A percentile compares a stretch with the other conserved stretches of the same genome.
phyloP scores from a whole-genome alignment of 2,113 vertebrate genomes.

The Vimba vimba region DNA sequence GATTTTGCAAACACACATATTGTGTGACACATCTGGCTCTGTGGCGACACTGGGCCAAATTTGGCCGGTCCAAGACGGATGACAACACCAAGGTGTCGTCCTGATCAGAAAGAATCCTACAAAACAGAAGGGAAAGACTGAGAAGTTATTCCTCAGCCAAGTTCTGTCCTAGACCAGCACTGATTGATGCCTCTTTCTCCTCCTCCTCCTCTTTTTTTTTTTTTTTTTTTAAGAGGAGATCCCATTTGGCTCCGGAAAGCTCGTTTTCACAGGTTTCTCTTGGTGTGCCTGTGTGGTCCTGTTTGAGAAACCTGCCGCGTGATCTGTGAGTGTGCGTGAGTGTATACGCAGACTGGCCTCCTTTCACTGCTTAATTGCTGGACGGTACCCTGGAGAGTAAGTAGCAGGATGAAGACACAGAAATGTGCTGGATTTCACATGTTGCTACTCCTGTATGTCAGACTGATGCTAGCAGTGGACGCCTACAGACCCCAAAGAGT shows the following conservation, averaged over 20 bases:
- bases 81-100: not conserved
- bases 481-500: slow-evolving; percentile 56
- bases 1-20: not conserved
- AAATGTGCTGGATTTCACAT: slow-evolving; percentile 74
- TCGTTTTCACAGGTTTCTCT: slow-evolving; percentile 38
- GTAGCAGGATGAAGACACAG: slow-evolving; percentile 77
- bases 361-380: slow-evolving; percentile 11
- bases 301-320: slow-evolving; percentile 60
- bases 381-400: slow-evolving; percentile 57
- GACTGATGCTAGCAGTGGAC: slow-evolving; percentile 75
- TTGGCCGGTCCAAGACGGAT: slow-evolving; percentile 35
- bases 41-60: not conserved
- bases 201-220: slow-evolving; percentile 20
- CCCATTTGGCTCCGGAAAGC: slow-evolving; percentile 45
- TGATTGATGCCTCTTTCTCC: slow-evolving; percentile 3
- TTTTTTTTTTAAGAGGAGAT: slow-evolving; percentile 26
- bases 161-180: not conserved
- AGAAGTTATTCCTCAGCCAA: not conserved
- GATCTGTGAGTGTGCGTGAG: slow-evolving; percentile 7
- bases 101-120: slow-evolving; percentile 2
- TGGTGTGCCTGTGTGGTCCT: slow-evolving; percentile 44
- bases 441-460: slow-evolving; percentile 75
- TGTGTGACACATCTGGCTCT: slow-evolving; percentile 1
- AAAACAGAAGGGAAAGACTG: not conserved
- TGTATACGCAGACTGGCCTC: slow-evolving; percentile 31